Evolutionary conservation across 2,797 vertebrate species (phyloP), one percentile per base, ranked within the genome.

Genomic region (Propithecus deckenii): DNA sequence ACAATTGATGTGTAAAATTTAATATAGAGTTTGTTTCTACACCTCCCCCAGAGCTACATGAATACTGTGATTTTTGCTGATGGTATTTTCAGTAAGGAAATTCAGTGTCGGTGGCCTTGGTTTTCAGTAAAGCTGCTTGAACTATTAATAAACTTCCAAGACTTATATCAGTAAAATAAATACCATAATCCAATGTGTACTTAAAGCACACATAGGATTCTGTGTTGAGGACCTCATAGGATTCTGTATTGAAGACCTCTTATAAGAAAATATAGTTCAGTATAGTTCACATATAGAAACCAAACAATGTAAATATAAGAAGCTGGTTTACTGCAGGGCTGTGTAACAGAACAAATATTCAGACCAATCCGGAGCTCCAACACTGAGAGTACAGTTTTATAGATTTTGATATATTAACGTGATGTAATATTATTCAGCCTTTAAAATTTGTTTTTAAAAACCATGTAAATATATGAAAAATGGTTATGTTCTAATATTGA

Each of bases 401-500:
- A n/a, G 11, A 67, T 57, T 75, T 93, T 74, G 88, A 79, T 74
- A 15, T 86, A 46, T 57, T 63, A 81, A 52, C 30, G 55, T 18
- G 22, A 11, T 55, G 3, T 55, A 13, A 85, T 35, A 67, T 59
- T 28, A 38, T 67, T 4, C 0, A 63, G 35, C 20, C 17, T 92
- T 86, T 65, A 65, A 50, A 46, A 23, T 85, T 86, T 61, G 22
- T 46, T 94, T 97, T 89, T 59, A 38, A 72, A 91, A 86, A 41
- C 2, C 38, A 55, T 38, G 23, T 23, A 71, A 48, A 67, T 43
- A 38, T 20, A 20, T 48, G 67, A 50, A 46, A 71, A 59, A 72
- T 84, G 32, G n/a, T 55, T 41, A 14, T 23, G 6, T n/a, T 28
- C 81, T 41, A 78, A 41, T 75, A 38, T 46, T 72, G 67, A 61